These are phyloP conservation scores for Ellobium chinense DNA, from an alignment of 2,888 invertebrate genomes.

Conservation along the genomic window DNA sequence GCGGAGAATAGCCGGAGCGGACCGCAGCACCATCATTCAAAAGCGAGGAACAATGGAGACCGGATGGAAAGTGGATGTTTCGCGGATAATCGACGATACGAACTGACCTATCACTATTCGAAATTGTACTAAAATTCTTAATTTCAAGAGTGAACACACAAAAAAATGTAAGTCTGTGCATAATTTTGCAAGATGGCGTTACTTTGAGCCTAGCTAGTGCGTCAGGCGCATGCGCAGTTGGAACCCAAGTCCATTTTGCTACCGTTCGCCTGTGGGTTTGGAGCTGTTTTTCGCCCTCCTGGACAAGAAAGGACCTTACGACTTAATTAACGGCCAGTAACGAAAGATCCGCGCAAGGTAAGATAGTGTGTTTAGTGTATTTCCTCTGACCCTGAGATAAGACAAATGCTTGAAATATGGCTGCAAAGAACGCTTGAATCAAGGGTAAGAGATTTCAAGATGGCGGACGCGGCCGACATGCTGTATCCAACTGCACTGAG, in stretches of 20 bases:
- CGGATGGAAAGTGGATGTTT: no score
- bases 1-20: background rate
- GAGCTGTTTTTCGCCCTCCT: no score
- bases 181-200: slow-evolving; percentile 25
- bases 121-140: no score
- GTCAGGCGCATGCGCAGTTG: slow-evolving; percentile 24
- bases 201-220: background rate
- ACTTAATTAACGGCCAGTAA: no score
- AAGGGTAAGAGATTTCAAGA: slow-evolving; percentile 41
- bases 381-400: background rate
- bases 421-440: slow-evolving; percentile 6
- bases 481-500: background rate
- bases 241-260: background rate
- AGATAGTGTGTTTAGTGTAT: background rate
- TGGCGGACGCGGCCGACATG: slow-evolving; percentile 32
- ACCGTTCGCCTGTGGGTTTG: background rate
- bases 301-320: no score
- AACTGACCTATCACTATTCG: no score
- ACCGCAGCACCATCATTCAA: background rate
- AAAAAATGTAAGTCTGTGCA: background rate
- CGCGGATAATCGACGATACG: no score
- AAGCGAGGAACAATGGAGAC: background rate
- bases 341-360: background rate
- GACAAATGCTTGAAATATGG: background rate
- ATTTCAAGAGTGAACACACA: no score